Percentiles rank a stretch among this genome's conserved stretches.
Evolutionary conservation across 2,113 vertebrate genomes (phyloP).

Genomic region (Corythoichthys intestinalis): DNA sequence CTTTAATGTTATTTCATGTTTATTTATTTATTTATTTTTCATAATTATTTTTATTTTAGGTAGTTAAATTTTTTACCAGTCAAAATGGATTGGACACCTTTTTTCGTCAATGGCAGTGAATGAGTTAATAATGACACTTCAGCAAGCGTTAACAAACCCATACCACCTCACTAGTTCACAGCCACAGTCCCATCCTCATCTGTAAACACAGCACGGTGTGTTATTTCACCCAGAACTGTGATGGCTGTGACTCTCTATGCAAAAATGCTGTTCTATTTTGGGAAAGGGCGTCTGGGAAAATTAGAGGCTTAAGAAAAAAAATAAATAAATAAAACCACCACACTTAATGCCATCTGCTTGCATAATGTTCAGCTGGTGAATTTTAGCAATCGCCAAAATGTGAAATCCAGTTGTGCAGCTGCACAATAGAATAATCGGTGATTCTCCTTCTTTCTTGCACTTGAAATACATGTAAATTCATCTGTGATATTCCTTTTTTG

Average conservation of each 20-base stretch:
- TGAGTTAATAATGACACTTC: slow-evolving; percentile 5
- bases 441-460: background rate
- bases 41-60: too few relatives aligned
- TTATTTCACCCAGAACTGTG: slow-evolving; percentile 44
- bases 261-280: slow-evolving; percentile 55
- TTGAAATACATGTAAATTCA: background rate
- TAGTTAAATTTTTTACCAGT: too few relatives aligned
- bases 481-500: background rate
- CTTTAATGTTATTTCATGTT: too few relatives aligned
- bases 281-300: slow-evolving; percentile 44
- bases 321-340: background rate
- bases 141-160: slow-evolving; percentile 1
- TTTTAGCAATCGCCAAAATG: background rate
- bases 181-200: slow-evolving; percentile 34
- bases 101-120: too few relatives aligned
- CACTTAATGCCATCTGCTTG: background rate
- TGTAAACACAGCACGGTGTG: slow-evolving; percentile 43
- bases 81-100: too few relatives aligned
- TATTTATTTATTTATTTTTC: too few relatives aligned
- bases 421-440: background rate
- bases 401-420: background rate
- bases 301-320: slow-evolving; percentile 19
- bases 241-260: slow-evolving; percentile 50
- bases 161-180: slow-evolving; percentile 15
- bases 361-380: slow-evolving; percentile 11